A percentile compares a stretch with the other conserved stretches of the same genome.
phyloP scores from a whole-genome alignment of 2,888 invertebrate genomes.

The Phalera bucephala region DNA sequence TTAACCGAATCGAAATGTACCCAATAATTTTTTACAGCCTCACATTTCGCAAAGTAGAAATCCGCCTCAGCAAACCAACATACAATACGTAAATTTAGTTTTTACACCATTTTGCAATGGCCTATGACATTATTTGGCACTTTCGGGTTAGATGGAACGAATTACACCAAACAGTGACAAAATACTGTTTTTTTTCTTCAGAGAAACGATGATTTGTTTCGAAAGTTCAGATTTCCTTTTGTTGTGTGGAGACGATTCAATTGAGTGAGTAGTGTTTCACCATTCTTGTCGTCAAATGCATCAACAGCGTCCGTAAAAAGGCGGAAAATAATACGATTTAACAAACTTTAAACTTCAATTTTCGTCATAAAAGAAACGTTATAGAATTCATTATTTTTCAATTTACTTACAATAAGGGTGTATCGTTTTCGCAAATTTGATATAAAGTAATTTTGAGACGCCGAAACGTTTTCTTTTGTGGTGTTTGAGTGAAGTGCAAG shows the following conservation, averaged over 20 bases:
- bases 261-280: not conserved
- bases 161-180: constrained; percentile 5
- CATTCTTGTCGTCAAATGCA: not conserved
- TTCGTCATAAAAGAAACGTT: not conserved
- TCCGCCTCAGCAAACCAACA: constrained; percentile 1
- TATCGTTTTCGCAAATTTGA: not conserved
- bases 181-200: not conserved
- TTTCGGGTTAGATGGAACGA: constrained; percentile 16
- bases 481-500: too few relatives aligned
- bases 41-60: constrained; percentile 21
- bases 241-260: not conserved
- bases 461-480: too few relatives aligned
- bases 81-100: constrained; percentile 18
- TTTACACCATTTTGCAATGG: constrained; percentile 18
- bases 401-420: not conserved
- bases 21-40: constrained; percentile 5
- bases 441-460: not conserved
- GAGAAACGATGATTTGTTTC: not conserved
- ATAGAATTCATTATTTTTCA: not conserved
- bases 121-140: constrained; percentile 4
- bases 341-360: not conserved
- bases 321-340: too few relatives aligned
- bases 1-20: constrained; percentile 2
- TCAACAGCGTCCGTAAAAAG: not conserved
- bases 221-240: not conserved